Conservation (phyloP, 1,140 invertebrate genomes). For the Zaprionus vittiger region DNA sequence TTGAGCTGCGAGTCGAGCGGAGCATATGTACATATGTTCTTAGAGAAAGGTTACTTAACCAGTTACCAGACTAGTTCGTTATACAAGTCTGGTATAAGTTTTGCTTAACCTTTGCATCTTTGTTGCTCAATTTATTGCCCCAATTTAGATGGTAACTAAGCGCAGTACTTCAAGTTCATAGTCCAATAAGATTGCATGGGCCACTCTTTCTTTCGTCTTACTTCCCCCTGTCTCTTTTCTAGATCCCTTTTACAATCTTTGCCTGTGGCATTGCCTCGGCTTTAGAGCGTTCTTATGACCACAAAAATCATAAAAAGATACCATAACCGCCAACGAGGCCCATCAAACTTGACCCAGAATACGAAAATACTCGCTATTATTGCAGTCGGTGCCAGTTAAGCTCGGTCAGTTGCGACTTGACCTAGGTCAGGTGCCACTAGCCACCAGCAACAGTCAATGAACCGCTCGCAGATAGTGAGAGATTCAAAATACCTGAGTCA, state of each 20-base stretch:
- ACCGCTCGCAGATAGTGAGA: constrained; percentile 32
- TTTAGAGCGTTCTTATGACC: not conserved
- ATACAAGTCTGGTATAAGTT: not conserved
- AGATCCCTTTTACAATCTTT: not conserved
- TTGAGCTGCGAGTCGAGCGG: not conserved
- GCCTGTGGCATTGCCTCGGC: not conserved
- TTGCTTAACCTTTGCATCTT: not conserved
- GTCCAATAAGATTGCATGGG: not conserved
- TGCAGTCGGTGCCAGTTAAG: constrained; percentile 22
- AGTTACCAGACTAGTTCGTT: constrained; percentile 5
- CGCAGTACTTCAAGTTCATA: not conserved
- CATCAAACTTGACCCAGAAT: constrained; percentile 31
- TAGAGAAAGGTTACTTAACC: constrained; percentile 4
- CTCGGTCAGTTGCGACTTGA: constrained; percentile 45
- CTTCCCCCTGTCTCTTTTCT: too few species aligned
- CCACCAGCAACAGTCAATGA: constrained; percentile 57
- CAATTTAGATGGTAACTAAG: not conserved
- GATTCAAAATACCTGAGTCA: not conserved
- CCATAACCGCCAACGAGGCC: not conserved
- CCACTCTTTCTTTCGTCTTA: not conserved
- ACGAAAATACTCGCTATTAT: constrained; percentile 17
- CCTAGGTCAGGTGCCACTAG: constrained; percentile 59
- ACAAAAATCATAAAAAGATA: not conserved
- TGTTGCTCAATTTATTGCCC: not conserved
- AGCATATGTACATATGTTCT: not conserved